Evolutionary conservation across 37 sponge, comb jelly and placozoan genomes (phyloP).

Genomic region (Bolinopsis microptera): DNA sequence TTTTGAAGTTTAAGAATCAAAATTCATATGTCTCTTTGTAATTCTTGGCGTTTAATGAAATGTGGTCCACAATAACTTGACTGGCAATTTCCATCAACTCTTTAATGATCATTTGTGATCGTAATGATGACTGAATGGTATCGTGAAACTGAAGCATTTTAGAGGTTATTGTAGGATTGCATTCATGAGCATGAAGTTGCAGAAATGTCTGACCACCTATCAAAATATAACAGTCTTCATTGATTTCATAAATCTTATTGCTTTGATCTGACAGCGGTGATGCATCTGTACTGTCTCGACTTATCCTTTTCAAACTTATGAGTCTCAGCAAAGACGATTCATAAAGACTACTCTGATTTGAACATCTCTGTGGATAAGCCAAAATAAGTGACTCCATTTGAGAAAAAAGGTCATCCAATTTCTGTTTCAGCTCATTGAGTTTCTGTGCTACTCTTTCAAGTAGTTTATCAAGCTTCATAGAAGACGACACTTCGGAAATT

Average conservation of each 20-base stretch:
- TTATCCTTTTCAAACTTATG: background rate
- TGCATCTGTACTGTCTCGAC: background rate
- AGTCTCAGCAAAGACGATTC: background rate
- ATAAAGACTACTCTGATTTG: background rate
- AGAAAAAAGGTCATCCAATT: background rate
- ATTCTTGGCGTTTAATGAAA: background rate
- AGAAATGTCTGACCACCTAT: background rate
- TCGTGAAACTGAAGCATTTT: background rate
- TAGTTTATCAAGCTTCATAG: background rate
- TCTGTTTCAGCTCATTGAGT: background rate
- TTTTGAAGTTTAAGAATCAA: background rate
- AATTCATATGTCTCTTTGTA: background rate
- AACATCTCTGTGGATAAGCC: constrained; percentile 5
- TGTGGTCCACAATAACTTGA: background rate
- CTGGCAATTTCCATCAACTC: background rate
- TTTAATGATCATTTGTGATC: background rate
- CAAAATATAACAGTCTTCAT: too few relatives aligned
- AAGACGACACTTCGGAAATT: background rate
- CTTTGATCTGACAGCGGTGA: background rate
- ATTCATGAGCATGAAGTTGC: too few relatives aligned
- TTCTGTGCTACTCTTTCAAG: background rate
- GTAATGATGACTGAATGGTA: background rate
- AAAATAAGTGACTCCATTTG: background rate
- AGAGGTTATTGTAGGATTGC: background rate
- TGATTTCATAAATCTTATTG: background rate